Evolutionary conservation across 2,113 vertebrate species (phyloP).

Genomic region (Aix galericulata): DNA sequence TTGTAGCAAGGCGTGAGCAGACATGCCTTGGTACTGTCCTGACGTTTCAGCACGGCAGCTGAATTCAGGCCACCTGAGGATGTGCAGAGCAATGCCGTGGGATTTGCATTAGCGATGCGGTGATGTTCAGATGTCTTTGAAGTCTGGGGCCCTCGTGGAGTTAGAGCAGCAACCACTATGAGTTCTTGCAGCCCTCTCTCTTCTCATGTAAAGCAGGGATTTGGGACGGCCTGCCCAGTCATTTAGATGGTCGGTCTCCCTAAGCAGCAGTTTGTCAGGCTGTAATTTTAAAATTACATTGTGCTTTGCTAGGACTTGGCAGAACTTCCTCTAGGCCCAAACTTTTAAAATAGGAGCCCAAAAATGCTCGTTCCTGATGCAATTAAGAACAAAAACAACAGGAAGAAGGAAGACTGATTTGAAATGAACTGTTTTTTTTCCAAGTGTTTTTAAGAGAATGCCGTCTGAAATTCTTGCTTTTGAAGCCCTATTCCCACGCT

Average conservation of each 20-base stretch:
- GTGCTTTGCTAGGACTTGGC: conserved; percentile 50
- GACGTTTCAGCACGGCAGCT: not conserved
- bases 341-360: conserved; percentile 31
- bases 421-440: conserved; percentile 8
- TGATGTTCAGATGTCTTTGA: not conserved
- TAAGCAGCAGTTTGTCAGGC: conserved; percentile 43
- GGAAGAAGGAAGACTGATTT: conserved; percentile 19
- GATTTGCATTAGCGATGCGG: not conserved
- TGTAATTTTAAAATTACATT: conserved; percentile 58
- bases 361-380: conserved; percentile 18
- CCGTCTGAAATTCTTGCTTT: conserved; percentile 38
- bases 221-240: conserved; percentile 11
- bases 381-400: conserved; percentile 9
- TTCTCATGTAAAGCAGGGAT: not conserved
- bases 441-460: not conserved
- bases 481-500: conserved; percentile 33
- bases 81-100: not conserved
- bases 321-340: not conserved
- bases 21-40: not conserved
- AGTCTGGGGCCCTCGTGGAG: fast-evolving
- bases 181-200: not conserved
- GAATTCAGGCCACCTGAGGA: not conserved
- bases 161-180: fast-evolving
- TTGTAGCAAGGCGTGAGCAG: not conserved
- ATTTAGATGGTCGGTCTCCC: not conserved